Evolutionary conservation across 2,113 vertebrate genomes (phyloP), one percentile per base, ranked within the genome.

Genomic region (Vulpes ferrilata): DNA sequence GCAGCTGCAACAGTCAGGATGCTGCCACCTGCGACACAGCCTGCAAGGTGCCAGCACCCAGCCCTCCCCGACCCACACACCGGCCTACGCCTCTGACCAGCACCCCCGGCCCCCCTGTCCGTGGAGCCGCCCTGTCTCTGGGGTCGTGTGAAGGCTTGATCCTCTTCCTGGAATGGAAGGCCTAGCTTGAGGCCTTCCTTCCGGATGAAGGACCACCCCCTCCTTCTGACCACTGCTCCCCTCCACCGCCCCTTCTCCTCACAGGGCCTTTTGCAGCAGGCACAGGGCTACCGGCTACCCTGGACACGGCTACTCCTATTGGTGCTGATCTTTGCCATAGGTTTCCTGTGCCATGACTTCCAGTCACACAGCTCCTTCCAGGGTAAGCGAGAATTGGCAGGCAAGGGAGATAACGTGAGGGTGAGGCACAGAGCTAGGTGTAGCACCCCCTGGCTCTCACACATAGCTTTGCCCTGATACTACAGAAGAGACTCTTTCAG

Each of bases 301-400:
- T 99, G 99, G 99, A 94, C 96, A 0, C 99, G 98, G 32, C 98
- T 99, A 85, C 96, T 99, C 60, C 96, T 99, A 10, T 82, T 99
- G 59, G 30, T 99, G 89, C 95, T 99, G 3, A 93, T 99, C 76
- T 99, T 99, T 0, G 48, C 73, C 0, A 57, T 98, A 0, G 99
- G 99, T 1, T 99, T 99, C 97, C 88, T 99, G 0, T 98, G 99
- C 90, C 99, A 99, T 0, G 99, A 99, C 15, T 1, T 99, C 96
- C 97, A 98, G 88, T 99, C 98, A 0, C 99, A 99, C 0, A 98
- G 99, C 60, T 99, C 99, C 19, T 99, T 99, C 95, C 95, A 99
- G 98, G 99, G 99, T 99, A 51, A 25, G 97, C 5, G 53, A 64
- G 32, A 25, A 32, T 71, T 60, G 67, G 16, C 71, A 27, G 59